Base-by-base conservation (phyloP, 1,140 invertebrate species). In the Littorina saxatilis region DNA sequence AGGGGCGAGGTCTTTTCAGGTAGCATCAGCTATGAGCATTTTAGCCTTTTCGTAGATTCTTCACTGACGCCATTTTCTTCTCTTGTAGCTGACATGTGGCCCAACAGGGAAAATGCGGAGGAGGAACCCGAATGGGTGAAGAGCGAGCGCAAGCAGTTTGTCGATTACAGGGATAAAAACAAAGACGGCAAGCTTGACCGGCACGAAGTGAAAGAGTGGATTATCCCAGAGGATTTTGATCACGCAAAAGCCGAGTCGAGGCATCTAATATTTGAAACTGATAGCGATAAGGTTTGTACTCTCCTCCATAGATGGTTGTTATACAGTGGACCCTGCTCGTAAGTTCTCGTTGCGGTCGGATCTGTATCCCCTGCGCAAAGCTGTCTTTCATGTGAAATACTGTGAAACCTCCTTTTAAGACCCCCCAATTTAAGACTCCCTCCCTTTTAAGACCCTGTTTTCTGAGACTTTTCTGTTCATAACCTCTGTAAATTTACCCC, bases 61-160 rank as follows among this genome's bases (percentile, higher is more conserved):
- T 39, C 35, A 72, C 32, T 73, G 11, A 50, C 39, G 39, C n/a
- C 3, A 63, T 78, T 66, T 37, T 63, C 20, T 43, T 63, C 37
- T 39, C 58, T 78, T 90, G 72, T 89, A 90, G 90, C 86, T 83
- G 89, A 91, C 85, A 88, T 90, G 88, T 91, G 88, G 89, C 89
- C 88, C 32, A 86, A 90, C 81, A 87, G 86, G 66, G 94, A 94
- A 77, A 85, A 88, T 76, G 83, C 82, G 15, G 93, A 94, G 82
- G 96, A 96, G 86, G 97, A 99, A 91, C 98, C 98, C 1, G 97
- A 99, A 85, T 99, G 98, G 98, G 97, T 99, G 40, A 95, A 96
- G 91, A 96, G 95, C 90, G 99, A 99, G 93, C 94, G 96, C 37
- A 96, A 99, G 89, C 97, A 99, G 87, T 99, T 92, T 87, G 77